These are phyloP conservation scores for Meloidogyne hapla DNA, from an alignment of 1,140 invertebrate species.

Conservation along the genomic window DNA sequence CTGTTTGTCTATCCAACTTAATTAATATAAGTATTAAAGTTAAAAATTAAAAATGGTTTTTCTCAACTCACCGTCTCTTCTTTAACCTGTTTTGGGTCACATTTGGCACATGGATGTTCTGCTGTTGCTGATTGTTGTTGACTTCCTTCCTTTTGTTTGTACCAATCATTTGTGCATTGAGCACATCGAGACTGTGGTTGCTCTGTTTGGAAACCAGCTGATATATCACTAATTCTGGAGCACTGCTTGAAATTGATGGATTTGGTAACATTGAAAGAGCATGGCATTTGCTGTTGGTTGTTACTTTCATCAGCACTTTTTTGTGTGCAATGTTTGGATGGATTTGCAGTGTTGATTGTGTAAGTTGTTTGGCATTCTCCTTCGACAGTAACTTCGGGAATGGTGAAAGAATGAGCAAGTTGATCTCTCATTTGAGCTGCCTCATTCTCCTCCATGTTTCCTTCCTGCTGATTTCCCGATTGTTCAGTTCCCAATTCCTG, in stretches of 20 bases:
- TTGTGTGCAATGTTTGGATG: not conserved
- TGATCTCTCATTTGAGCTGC: not conserved
- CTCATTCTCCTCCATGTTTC: not conserved
- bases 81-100: constrained; percentile 39
- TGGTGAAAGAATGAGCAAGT: constrained; percentile 28
- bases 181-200: constrained; percentile 16
- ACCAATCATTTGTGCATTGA: constrained; percentile 20
- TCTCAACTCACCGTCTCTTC: constrained; percentile 5
- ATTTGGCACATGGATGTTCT: constrained; percentile 30
- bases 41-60: too few species aligned
- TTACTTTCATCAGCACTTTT: not conserved
- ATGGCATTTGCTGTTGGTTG: constrained; percentile 12
- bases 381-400: constrained; percentile 42
- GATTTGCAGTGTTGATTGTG: constrained; percentile 32
- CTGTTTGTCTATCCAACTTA: constrained; percentile 18
- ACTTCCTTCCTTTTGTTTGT: not conserved
- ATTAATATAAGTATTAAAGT: not conserved
- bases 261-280: constrained; percentile 60
- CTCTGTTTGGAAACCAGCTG: constrained; percentile 38
- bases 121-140: constrained; percentile 24
- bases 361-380: constrained; percentile 42
- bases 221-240: constrained; percentile 40
- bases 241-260: constrained; percentile 58
- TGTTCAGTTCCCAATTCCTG: constrained; percentile 14
- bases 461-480: constrained; percentile 19